Evolutionary conservation across 2,797 vertebrate genomes (phyloP).

Genomic region (Alosa sapidissima): DNA sequence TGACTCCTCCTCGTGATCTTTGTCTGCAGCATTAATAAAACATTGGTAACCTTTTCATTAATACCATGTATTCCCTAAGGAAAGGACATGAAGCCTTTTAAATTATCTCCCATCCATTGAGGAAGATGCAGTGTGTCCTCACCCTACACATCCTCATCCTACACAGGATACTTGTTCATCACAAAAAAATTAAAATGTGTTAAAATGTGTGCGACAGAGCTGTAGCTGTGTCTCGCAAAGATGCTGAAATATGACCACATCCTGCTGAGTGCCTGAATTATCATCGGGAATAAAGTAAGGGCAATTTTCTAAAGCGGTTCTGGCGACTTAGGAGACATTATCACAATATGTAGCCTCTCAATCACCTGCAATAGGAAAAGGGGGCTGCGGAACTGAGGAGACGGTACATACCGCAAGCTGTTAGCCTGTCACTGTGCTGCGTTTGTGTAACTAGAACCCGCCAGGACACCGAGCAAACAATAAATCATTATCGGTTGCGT

Average conservation of each 20-base stretch:
- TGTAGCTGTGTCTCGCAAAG: background rate
- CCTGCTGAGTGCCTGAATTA: background rate
- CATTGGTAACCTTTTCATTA: conserved; percentile 20
- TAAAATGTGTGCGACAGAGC: background rate
- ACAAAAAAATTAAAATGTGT: too few species aligned
- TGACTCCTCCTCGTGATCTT: background rate
- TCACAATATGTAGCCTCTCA: background rate
- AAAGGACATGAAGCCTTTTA: background rate
- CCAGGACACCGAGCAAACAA: background rate
- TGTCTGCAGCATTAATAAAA: background rate
- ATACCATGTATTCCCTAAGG: conserved; percentile 3
- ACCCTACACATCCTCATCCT: background rate
- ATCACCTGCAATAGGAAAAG: background rate
- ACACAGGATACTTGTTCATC: background rate
- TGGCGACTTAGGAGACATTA: conserved; percentile 3
- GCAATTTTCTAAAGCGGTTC: background rate
- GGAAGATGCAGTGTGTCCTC: background rate
- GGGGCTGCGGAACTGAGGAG: background rate
- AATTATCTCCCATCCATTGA: background rate
- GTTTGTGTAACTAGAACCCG: background rate
- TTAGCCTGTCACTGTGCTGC: background rate
- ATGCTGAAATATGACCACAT: background rate
- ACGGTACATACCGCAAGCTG: background rate
- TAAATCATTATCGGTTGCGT: conserved; percentile 36
- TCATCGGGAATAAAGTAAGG: background rate